phyloP scores from a whole-genome alignment of 2,797 vertebrate genomes.

The Chloroceryle amazona region DNA sequence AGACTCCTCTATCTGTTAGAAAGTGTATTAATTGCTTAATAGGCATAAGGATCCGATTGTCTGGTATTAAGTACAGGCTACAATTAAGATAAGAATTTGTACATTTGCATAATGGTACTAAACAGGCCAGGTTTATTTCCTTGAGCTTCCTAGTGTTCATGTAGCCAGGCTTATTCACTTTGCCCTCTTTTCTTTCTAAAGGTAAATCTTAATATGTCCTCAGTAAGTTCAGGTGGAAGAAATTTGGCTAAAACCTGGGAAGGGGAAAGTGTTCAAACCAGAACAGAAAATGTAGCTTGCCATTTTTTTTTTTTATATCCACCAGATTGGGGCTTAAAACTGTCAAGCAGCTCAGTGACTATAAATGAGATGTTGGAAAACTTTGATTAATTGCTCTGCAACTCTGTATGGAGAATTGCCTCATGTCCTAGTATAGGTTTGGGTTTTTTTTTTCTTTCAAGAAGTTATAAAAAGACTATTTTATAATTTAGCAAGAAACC shows the following conservation, averaged over 20 bases:
- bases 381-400: not conserved
- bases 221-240: not conserved
- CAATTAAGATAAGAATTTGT: slow-evolving; percentile 18
- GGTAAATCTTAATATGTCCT: not conserved
- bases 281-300: not conserved
- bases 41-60: not conserved
- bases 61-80: not conserved
- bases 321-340: not conserved
- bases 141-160: not conserved
- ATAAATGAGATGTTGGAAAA: not conserved
- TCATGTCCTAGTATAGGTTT: not conserved
- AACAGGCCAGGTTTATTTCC: not conserved
- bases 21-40: not conserved
- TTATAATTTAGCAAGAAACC: not conserved
- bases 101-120: slow-evolving; percentile 9
- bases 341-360: not conserved
- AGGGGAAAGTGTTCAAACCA: not conserved
- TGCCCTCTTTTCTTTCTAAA: not conserved
- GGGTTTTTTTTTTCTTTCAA: not conserved
- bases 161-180: not conserved
- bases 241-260: not conserved
- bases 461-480: not conserved
- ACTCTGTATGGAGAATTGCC: not conserved
- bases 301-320: not conserved
- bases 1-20: not conserved